phyloP scores from a whole-genome alignment of 2,888 invertebrate genomes.

The Hirtodrosophila cameraria region DNA sequence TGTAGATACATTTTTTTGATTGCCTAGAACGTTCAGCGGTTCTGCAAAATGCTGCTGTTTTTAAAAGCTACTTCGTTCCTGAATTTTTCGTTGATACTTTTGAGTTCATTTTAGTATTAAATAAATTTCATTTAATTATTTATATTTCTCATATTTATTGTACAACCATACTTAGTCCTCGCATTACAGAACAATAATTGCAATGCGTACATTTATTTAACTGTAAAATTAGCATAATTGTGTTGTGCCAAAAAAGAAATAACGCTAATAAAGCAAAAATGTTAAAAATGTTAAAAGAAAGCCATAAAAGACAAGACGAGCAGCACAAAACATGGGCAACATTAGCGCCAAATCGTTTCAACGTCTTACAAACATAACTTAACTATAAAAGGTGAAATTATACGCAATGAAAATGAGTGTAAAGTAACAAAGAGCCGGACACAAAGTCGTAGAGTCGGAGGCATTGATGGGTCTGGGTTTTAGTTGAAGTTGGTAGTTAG shows the following conservation, averaged over 20 bases:
- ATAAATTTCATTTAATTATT: constrained; percentile 7
- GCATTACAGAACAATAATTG: background rate
- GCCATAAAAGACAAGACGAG: constrained; percentile 60
- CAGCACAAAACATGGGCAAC: constrained; percentile 57
- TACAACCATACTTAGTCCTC: too few relatives aligned
- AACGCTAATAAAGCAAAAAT: constrained; percentile 64
- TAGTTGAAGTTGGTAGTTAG: background rate
- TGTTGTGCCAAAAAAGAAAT: constrained; percentile 57
- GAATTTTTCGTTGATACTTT: too few relatives aligned
- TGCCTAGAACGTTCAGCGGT: too few relatives aligned
- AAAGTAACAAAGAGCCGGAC: constrained; percentile 59
- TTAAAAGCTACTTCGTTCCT: too few relatives aligned
- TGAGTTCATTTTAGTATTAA: too few relatives aligned
- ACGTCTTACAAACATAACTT: constrained; percentile 54
- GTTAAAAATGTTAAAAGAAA: constrained; percentile 67
- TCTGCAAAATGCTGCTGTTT: too few relatives aligned
- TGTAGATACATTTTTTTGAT: too few relatives aligned
- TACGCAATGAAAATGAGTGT: constrained; percentile 56
- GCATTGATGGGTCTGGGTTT: constrained; percentile 25
- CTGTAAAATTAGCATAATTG: constrained; percentile 36
- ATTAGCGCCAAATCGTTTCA: constrained; percentile 68
- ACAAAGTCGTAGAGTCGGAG: constrained; percentile 47
- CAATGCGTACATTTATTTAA: constrained; percentile 2
- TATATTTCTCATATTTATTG: background rate
- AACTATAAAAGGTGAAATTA: constrained; percentile 73